Evolutionary conservation across 2,797 vertebrate genomes (phyloP).

Genomic region (Amphiprion clarkii): DNA sequence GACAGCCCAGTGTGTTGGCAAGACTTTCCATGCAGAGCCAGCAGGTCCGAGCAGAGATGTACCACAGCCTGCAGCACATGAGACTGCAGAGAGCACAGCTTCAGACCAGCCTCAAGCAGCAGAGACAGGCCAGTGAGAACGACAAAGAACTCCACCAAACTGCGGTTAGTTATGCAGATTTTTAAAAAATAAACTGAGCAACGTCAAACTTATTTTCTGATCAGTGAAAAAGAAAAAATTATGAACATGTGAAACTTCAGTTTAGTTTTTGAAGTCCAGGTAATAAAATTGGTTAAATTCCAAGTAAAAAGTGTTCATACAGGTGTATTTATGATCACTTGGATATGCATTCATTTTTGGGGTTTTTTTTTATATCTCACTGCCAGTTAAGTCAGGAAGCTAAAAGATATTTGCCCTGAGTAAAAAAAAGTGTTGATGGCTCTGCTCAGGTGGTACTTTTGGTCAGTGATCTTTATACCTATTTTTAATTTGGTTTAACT

Average conservation of each 20-base stretch:
- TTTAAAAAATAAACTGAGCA: neutral
- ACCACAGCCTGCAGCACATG: slow-evolving; percentile 88
- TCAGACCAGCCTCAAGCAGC: slow-evolving; percentile 80
- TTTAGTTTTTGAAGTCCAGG: too few species aligned
- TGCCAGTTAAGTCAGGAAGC: too few species aligned
- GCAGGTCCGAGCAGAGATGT: slow-evolving; percentile 83
- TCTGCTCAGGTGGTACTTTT: too few species aligned
- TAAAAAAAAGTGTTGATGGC: too few species aligned
- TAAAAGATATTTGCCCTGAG: too few species aligned
- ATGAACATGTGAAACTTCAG: too few species aligned
- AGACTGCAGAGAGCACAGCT: slow-evolving; percentile 85
- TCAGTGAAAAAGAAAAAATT: neutral
- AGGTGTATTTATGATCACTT: neutral
- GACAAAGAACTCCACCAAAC: slow-evolving; percentile 43
- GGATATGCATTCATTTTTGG: neutral
- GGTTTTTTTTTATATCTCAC: too few species aligned
- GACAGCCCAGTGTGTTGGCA: slow-evolving; percentile 73
- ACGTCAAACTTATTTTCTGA: neutral
- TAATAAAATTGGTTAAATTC: too few species aligned
- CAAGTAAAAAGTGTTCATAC: too few species aligned
- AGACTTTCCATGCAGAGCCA: slow-evolving; percentile 87
- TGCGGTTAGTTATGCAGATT: slow-evolving; percentile 48
- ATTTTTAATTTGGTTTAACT: too few species aligned
- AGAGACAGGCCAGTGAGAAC: slow-evolving; percentile 78
- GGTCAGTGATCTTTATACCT: too few species aligned